A percentile compares a stretch with the other conserved stretches of the same genome.
Conservation (phyloP, 2,888 invertebrate genomes). For the Sylvicola cinctus region DNA sequence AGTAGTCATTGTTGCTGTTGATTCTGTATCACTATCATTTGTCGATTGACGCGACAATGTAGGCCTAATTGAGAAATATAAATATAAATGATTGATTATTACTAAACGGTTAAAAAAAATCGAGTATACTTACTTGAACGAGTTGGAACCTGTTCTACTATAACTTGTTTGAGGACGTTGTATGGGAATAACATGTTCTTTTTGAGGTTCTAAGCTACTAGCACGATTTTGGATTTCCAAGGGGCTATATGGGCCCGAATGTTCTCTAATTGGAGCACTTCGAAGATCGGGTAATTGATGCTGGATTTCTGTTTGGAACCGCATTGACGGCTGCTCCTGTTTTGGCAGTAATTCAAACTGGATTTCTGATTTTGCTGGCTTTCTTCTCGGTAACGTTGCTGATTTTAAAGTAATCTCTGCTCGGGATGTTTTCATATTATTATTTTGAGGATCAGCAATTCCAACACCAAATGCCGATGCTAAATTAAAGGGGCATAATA, state of each 20-base stretch:
- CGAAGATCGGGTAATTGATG: constrained; percentile 30
- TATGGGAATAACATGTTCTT: constrained; percentile 49
- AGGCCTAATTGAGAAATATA: constrained; percentile 5
- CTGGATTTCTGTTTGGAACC: constrained; percentile 38
- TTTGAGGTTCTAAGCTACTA: constrained; percentile 34
- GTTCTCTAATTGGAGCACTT: constrained; percentile 23
- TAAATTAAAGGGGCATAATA: no score
- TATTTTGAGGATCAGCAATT: constrained; percentile 7
- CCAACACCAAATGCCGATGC: constrained; percentile 2
- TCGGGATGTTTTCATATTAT: constrained; percentile 33
- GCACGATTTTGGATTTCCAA: constrained; percentile 26
- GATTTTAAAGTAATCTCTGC: constrained; percentile 45
- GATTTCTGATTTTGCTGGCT: constrained; percentile 42
- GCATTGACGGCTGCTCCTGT: constrained; percentile 16
- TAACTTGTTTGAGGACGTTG: constrained; percentile 25
- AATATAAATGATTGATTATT: constrained; percentile 5
- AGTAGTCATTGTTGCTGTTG: constrained; percentile 28
- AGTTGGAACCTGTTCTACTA: constrained; percentile 19
- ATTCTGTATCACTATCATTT: constrained; percentile 48
- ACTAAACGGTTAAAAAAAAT: background rate
- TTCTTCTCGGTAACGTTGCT: constrained; percentile 41
- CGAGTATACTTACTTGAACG: constrained; percentile 12
- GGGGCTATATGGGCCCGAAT: constrained; percentile 18
- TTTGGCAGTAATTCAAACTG: constrained; percentile 10
- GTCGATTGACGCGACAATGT: constrained; percentile 42